Base-by-base conservation (phyloP, 2,113 vertebrate species). In the Calyptommatus sinebrachiatus region DNA sequence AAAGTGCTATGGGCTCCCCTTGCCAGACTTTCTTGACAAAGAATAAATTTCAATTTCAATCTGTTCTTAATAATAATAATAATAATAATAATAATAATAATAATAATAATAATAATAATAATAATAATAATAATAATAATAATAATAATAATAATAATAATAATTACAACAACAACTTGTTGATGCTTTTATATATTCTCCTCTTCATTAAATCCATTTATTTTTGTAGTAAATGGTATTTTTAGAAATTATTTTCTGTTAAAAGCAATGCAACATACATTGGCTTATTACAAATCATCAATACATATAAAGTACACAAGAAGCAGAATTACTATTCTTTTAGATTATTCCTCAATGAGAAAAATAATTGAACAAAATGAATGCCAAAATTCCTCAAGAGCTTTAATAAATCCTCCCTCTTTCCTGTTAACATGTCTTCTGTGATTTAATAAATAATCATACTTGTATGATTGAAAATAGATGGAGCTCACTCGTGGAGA, bases 401-500 rank as follows among this genome's bases (percentile, higher is more conserved):
- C 16, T 57, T 14, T 16, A 20, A 57, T 18, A 73, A 76, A 53
- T 29, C 65, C n/a, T 71, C 26, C 14, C 48, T 2, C 14, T 11
- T 73, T 48, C 16, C 70, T 29, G 22, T 24, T 72, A 79, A 41
- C 12, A 18, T 84, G 68, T 0, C 1, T 45, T 26, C 18, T 62
- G 70, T 63, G 53, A 18, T 69, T 70, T 41, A 71, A 6, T 26
- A 68, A 66, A 50, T 57, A 57, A 57, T 57, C 53, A 18, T 57
- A 18, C 18, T 57, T 57, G 16, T 57, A 57, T 57, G 53, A 4
- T 18, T 57, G 53, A 60, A 46, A 83, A 69, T 5, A 41, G n/a
- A 11, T 63, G 16, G 29, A 12, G 53, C 62, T 48, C 48, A 29
- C 35, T 71, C 85, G 81, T 71, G 50, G 53, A 73, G 84, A 85